Conservation (phyloP, 2,113 vertebrate genomes). For the Leucopsar rothschildi region DNA sequence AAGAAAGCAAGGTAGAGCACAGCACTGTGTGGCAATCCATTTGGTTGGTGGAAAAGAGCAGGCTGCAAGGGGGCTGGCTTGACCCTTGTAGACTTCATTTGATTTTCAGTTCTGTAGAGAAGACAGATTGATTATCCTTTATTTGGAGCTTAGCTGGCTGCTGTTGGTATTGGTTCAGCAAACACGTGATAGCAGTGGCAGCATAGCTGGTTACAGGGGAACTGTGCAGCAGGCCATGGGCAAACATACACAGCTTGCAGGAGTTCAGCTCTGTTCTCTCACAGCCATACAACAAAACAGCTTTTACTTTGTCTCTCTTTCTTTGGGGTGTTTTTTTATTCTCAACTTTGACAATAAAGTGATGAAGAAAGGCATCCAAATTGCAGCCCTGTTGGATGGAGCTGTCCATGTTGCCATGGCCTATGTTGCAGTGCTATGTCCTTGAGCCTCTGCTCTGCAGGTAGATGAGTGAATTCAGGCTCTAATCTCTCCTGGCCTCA, state of each 20-base stretch:
- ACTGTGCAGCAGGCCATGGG: not conserved
- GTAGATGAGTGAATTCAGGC: not conserved
- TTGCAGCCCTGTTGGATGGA: not conserved
- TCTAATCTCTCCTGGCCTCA: not conserved
- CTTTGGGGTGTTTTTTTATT: not conserved
- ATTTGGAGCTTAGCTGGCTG: not conserved
- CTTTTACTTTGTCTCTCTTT: not conserved
- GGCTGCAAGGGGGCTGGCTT: not conserved
- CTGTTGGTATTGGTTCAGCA: not conserved
- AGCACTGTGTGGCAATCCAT: not conserved
- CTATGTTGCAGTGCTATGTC: not conserved
- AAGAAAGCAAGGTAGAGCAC: not conserved
- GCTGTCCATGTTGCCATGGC: not conserved
- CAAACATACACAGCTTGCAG: not conserved
- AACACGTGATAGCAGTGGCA: not conserved
- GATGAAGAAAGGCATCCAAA: not conserved
- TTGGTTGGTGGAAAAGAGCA: not conserved
- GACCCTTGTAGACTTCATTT: not conserved
- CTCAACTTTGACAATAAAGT: not conserved
- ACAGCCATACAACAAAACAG: not conserved
- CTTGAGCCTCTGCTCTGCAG: not conserved
- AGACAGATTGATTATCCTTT: not conserved
- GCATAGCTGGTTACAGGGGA: rapidly evolving
- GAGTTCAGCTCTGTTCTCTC: not conserved
- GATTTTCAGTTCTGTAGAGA: not conserved